Evolutionary conservation across 2,888 invertebrate species (phyloP).

Genomic region (Melipona bicolor): DNA sequence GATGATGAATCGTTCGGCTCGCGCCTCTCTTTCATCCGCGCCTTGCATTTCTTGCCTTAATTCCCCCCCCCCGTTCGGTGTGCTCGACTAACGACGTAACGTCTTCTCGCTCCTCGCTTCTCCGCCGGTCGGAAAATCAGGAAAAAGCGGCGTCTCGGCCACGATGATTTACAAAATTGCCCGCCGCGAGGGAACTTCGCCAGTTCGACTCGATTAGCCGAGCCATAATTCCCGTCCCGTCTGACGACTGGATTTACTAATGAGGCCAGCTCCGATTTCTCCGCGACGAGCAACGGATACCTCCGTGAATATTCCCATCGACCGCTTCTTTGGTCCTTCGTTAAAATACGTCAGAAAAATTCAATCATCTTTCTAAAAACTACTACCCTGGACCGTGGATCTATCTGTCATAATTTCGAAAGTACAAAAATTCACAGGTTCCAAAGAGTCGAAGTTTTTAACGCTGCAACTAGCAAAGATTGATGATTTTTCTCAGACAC

Average conservation of each 20-base stretch:
- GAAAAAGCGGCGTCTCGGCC: neutral
- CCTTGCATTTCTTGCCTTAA: slow-evolving; percentile 12
- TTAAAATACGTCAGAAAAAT: no score
- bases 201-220: slow-evolving; percentile 9
- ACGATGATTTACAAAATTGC: slow-evolving; percentile 19
- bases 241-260: slow-evolving; percentile 23
- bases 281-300: neutral
- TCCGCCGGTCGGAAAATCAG: neutral
- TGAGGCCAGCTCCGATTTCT: neutral
- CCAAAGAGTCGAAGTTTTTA: no score
- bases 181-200: neutral
- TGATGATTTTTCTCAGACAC: no score
- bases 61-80: neutral
- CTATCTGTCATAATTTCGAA: no score
- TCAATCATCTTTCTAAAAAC: no score
- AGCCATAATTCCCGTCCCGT: neutral
- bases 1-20: slow-evolving; percentile 35
- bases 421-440: no score
- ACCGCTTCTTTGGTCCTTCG: neutral
- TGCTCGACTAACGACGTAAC: slow-evolving; percentile 5
- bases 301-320: neutral
- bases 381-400: no score
- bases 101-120: neutral
- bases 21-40: neutral
- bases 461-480: no score